Evolutionary conservation across 2,888 invertebrate genomes (phyloP).

Genomic region (Brenthis hecate): DNA sequence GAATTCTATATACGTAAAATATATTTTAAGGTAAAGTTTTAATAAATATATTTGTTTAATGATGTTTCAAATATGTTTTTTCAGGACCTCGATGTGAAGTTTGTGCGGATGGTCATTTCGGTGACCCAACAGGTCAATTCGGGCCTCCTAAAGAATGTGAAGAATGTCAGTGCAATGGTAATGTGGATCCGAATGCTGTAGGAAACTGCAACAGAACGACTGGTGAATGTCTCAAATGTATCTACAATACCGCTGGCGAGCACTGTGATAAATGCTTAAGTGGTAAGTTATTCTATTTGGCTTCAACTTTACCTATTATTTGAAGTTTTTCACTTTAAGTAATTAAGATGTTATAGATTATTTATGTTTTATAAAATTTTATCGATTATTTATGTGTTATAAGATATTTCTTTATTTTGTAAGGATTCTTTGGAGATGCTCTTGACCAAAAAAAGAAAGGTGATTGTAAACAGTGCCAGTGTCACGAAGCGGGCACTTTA

Average conservation of each 20-base stretch:
- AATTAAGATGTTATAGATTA: not conserved
- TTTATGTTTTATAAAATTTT: no score
- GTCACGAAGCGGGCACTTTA: conserved; percentile 91
- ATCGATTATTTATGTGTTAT: no score
- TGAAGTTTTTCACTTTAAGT: not conserved
- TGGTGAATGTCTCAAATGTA: conserved; percentile 98
- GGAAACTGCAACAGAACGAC: conserved; percentile 98
- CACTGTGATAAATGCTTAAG: conserved; percentile 96
- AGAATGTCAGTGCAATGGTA: conserved; percentile 95
- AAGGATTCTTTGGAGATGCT: conserved; percentile 96
- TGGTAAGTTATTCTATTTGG: conserved; percentile 75
- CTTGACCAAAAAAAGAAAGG: conserved; percentile 95
- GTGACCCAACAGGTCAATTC: conserved; percentile 92
- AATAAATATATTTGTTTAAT: no score
- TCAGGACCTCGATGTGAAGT: conserved; percentile 91
- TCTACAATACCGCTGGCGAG: conserved; percentile 95
- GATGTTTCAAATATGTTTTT: no score
- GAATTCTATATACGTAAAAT: no score
- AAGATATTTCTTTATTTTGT: conserved; percentile 1
- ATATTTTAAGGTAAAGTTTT: no score
- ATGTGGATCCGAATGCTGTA: conserved; percentile 97
- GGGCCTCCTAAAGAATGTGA: conserved; percentile 92
- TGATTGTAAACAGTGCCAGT: conserved; percentile 94
- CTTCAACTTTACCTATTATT: not conserved
- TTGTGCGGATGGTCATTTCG: conserved; percentile 97